Base-by-base conservation (phyloP, 2,797 vertebrate species). In the Trachurus trachurus region DNA sequence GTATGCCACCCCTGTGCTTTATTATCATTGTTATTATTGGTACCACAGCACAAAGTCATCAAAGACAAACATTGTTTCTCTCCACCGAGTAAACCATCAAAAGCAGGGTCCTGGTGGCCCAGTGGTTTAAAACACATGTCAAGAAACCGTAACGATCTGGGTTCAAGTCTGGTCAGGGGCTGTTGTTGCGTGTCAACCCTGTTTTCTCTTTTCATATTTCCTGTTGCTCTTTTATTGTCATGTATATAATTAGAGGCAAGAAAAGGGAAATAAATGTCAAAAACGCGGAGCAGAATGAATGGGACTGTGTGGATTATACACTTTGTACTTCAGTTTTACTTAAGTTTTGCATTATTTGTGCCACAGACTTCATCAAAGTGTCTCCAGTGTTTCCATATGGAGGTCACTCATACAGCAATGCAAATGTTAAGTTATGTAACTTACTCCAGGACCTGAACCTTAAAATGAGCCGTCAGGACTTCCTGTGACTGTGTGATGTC, bases 71-170 rank as follows among this genome's bases (percentile, higher is more conserved):
- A 83, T 79, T 76, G 58, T 84, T 87, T 75, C 66, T 69, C 75
- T 75, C 67, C 54, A 62, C 69, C 54, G 74, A 58, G n/a, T 60
- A 86, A 87, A 86, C 80, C 84, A 87, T 88, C 64, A 87, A 81
- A 87, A 82, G 78, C 61, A 3, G 31, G 13, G 56, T 76, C 81
- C 78, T 29, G 66, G 84, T 82, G 87, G 62, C 76, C 39, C 62
- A 1, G 85, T 2, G 71, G 81, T 82, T 78, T 69, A 42, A 49
- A 81, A 77, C 58, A 42, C 71, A 86, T 81, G 74, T 65, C 40
- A 52, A 56, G 62, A 21, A 73, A 74, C 78, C 49, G 53, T 63
- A 83, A 82, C 16, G 42, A 65, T 70, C 74, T 66, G 80, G 22
- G 57, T 72, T 87, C 59, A 82, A 67, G 66, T 76, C 47, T 70